A percentile compares a stretch with the other conserved stretches of the same genome.
Conservation (phyloP, 2,888 invertebrate genomes). For the Eristalis intricaria region DNA sequence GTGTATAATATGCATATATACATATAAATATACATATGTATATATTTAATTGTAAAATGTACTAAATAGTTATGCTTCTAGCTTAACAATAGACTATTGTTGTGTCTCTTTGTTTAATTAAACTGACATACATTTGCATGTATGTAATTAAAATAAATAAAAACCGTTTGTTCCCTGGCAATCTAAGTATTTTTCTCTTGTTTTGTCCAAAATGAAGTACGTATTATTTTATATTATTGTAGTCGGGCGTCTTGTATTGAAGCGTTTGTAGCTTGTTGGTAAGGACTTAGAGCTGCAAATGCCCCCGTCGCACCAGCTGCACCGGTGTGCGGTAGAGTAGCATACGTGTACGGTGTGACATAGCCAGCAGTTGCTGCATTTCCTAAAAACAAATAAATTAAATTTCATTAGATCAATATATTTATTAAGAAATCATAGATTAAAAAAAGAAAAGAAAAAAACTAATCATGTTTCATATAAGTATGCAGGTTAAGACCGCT, state of each 20-base stretch:
- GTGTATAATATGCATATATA: background rate
- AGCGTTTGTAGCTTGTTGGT: slow-evolving; percentile 64
- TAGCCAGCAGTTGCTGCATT: slow-evolving; percentile 64
- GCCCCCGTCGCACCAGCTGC: slow-evolving; percentile 55
- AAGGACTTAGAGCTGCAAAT: slow-evolving; percentile 61
- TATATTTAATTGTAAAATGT: slow-evolving; percentile 37
- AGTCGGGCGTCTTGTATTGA: slow-evolving; percentile 66
- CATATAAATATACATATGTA: slow-evolving; percentile 11
- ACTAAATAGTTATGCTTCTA: slow-evolving; percentile 51
- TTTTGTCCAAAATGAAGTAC: background rate
- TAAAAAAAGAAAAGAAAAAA: background rate
- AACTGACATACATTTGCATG: background rate
- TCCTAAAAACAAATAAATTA: slow-evolving; percentile 33
- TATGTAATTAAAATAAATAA: slow-evolving; percentile 35
- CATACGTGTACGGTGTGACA: slow-evolving; percentile 65
- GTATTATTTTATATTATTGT: slow-evolving; percentile 49
- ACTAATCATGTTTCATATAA: background rate
- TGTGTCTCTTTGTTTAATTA: slow-evolving; percentile 24
- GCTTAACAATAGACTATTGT: slow-evolving; percentile 37
- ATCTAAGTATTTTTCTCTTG: slow-evolving; percentile 25
- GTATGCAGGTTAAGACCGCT: background rate
- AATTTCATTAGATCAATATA: background rate
- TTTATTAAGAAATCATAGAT: background rate
- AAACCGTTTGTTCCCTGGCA: slow-evolving; percentile 56
- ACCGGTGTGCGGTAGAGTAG: slow-evolving; percentile 63